phyloP scores from a whole-genome alignment of 2,113 vertebrate genomes.

The Prionailurus bengalensis region DNA sequence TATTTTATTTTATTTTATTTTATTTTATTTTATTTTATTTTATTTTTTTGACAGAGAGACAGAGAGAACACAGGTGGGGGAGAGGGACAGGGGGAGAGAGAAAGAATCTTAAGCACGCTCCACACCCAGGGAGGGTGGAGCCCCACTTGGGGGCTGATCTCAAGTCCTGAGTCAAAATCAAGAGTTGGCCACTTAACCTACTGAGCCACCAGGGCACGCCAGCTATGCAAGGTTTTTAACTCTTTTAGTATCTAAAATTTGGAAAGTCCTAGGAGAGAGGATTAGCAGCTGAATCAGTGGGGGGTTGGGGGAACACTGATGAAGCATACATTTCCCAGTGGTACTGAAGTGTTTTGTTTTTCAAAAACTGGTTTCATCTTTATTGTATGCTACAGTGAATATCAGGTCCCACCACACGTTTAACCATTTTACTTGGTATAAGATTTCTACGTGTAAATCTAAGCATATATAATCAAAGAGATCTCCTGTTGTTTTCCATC shows the following conservation, averaged over 20 bases:
- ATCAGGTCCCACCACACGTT: fast-evolving
- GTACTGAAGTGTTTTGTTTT: not conserved
- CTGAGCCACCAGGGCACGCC: too few relatives aligned
- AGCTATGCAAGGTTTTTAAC: not conserved
- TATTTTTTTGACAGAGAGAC: too few relatives aligned
- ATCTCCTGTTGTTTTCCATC: not conserved
- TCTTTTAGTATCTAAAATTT: not conserved
- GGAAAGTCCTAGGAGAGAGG: not conserved
- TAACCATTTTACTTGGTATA: not conserved
- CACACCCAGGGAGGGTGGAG: too few relatives aligned
- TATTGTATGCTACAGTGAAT: not conserved
- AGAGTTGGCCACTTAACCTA: too few relatives aligned
- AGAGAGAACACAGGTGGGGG: too few relatives aligned
- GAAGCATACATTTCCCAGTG: not conserved
- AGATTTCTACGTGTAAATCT: not conserved
- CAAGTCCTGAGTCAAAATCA: too few relatives aligned
- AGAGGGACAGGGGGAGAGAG: too few relatives aligned
- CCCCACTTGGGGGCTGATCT: too few relatives aligned
- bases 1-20: not conserved
- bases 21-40: not conserved
- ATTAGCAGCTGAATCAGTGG: not conserved
- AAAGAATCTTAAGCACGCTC: too few relatives aligned
- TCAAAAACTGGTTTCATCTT: not conserved
- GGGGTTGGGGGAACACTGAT: not conserved
- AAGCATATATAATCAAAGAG: not conserved